Conservation (phyloP, 53 echinoderm and acorn worm species). For the Echinarachnius parma region DNA sequence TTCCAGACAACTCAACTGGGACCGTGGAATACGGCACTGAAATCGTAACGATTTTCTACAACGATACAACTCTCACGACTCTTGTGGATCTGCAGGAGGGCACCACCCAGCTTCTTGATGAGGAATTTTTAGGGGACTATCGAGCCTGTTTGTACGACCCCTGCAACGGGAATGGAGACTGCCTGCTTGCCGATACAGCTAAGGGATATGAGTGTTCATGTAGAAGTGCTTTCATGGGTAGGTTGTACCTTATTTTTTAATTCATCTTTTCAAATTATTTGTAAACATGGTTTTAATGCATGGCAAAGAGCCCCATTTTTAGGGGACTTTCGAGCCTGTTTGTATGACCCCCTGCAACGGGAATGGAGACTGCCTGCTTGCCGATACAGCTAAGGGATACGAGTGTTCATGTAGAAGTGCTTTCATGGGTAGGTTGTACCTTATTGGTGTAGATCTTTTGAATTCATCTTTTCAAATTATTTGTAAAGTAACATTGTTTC, state of each 20-base stretch:
- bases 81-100: neutral
- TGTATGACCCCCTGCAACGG: conserved; percentile 44
- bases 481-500: no score
- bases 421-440: conserved; percentile 53
- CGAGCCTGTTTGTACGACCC: conserved; percentile 49
- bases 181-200: conserved; percentile 51
- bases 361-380: conserved; percentile 54
- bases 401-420: conserved; percentile 59
- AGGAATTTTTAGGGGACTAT: conserved; percentile 10
- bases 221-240: conserved; percentile 57
- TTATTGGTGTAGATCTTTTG: no score
- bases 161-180: conserved; percentile 48
- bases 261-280: neutral
- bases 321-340: no score
- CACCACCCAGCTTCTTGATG: neutral
- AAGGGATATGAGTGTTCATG: conserved; percentile 72
- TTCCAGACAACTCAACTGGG: neutral
- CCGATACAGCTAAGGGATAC: conserved; percentile 58
- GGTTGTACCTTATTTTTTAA: neutral
- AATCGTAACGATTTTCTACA: neutral
- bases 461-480: neutral
- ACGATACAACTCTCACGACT: conserved; percentile 1
- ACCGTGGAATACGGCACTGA: conserved; percentile 6
- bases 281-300: no score
- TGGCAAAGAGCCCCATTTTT: no score